Percentiles rank a stretch among this genome's conserved stretches.
Conservation (phyloP, 2,797 vertebrate genomes). For the Gambusia yucatana region DNA sequence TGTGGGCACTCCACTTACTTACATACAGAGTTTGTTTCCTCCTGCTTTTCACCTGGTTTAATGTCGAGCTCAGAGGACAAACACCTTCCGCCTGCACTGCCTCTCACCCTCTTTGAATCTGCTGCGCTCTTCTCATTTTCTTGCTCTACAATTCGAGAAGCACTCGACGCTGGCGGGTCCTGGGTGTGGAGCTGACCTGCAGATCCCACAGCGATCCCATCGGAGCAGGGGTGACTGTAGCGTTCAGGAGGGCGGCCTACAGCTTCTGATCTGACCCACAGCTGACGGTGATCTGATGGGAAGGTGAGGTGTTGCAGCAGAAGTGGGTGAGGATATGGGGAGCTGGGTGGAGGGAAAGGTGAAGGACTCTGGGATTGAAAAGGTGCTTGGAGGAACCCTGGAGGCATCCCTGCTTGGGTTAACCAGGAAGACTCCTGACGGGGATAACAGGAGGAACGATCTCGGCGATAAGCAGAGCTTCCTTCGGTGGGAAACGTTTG, state of each 20-base stretch:
- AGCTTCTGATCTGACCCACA: slow-evolving; percentile 28
- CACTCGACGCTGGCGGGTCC: slow-evolving; percentile 28
- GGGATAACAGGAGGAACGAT: slow-evolving; percentile 8
- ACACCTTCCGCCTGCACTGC: slow-evolving; percentile 10
- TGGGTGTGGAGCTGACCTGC: slow-evolving; percentile 32
- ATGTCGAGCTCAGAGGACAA: slow-evolving; percentile 69
- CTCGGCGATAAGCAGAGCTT: slow-evolving; percentile 34
- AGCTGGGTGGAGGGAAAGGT: slow-evolving; percentile 20
- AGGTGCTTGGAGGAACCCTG: slow-evolving; percentile 23
- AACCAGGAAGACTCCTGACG: slow-evolving; percentile 51
- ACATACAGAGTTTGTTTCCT: not conserved
- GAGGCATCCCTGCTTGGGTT: slow-evolving; percentile 31
- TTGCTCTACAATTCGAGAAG: not conserved
- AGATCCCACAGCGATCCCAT: slow-evolving; percentile 16
- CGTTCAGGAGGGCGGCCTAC: slow-evolving; percentile 21
- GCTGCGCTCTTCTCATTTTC: slow-evolving; percentile 13
- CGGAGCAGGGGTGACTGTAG: slow-evolving; percentile 14
- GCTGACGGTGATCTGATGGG: not conserved
- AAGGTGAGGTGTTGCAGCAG: slow-evolving; percentile 22
- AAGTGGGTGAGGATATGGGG: slow-evolving; percentile 32
- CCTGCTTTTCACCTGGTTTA: slow-evolving; percentile 71
- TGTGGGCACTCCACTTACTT: not conserved
- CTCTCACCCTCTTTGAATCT: slow-evolving; percentile 18
- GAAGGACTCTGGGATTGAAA: slow-evolving; percentile 21
- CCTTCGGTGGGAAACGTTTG: slow-evolving; percentile 18